Evolutionary conservation across 2,888 invertebrate species (phyloP).

Genomic region (Drosophila pseudotakahashii): DNA sequence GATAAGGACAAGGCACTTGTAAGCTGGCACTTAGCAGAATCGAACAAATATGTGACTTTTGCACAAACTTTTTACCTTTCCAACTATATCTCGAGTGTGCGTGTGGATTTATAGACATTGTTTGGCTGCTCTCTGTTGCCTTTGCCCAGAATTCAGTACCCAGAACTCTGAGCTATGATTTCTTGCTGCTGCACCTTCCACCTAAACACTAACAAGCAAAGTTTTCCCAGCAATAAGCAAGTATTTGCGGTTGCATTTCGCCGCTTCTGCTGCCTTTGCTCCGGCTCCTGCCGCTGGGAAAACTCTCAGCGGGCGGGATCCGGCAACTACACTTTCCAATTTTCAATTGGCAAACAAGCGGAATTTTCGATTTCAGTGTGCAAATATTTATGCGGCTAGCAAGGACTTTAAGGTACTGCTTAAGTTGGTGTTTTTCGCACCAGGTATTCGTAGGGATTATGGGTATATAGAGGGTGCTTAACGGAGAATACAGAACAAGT

Average conservation of each 20-base stretch:
- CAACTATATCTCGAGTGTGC: conserved; percentile 27
- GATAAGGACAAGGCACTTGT: conserved; percentile 69
- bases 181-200: conserved; percentile 54
- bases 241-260: conserved; percentile 61
- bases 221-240: conserved; percentile 64
- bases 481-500: background rate
- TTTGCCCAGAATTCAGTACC: conserved; percentile 28
- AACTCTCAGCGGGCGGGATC: conserved; percentile 32
- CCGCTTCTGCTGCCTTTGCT: too few species aligned
- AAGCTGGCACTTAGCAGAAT: conserved; percentile 75
- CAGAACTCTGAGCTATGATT: conserved; percentile 58
- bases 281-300: conserved; percentile 29
- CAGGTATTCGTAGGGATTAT: background rate
- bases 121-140: conserved; percentile 46
- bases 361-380: conserved; percentile 62
- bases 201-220: conserved; percentile 71
- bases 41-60: conserved; percentile 74
- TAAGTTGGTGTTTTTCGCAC: conserved; percentile 15
- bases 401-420: conserved; percentile 29
- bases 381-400: conserved; percentile 57
- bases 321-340: conserved; percentile 51
- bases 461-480: background rate
- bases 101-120: conserved; percentile 65
- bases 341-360: conserved; percentile 62
- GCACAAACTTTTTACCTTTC: conserved; percentile 58